Base-by-base conservation (phyloP, 2,113 vertebrate genomes). In the Mus spicilegus region DNA sequence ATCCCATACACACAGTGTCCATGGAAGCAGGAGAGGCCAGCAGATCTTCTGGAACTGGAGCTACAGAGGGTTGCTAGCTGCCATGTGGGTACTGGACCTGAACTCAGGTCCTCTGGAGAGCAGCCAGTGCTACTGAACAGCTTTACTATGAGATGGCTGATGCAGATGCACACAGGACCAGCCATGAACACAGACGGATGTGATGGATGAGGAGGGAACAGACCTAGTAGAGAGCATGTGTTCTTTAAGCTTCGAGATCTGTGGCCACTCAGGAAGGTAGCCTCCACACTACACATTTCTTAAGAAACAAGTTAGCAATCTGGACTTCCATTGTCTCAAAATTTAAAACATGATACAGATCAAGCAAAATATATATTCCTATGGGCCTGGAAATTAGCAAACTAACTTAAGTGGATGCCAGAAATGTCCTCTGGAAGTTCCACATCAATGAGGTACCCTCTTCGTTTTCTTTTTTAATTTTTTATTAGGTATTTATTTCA, bases 281-380 rank as follows among this genome's bases (percentile, higher is more conserved):
- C 3, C 12, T 10, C 56, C 86, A 58, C 10, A 36, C 1, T 36
- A 42, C 0, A 36, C 82, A 77, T n/a, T 95, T 94, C 70, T 42
- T 75, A 54, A 84, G 46, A 90, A 20, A 16, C 24, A 96, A 86
- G 26, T 2, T 75, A 8, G 28, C 93, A 87, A 78, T 82, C 33
- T 94, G 54, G 5, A 80, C n/a, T 87, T 95, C 87, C n/a, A 78
- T 8, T 86, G 61, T 73, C 91, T 67, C 65, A 69, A 92, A 95
- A 42, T 61, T 97, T 77, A 85, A 95, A 87, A 78, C 19, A 54
- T 3, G 72, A 13, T 69, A 1, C 12, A 94, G 7, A 51, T 63
- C 42, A 93, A 92, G 82, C 2, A 95, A 96, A 94, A 95, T 30
- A 5, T 16, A 61, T 77, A 61, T 49, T 69, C 30, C 56, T 72